Evolutionary conservation across 2,113 vertebrate genomes (phyloP), one percentile per base, ranked within the genome.

Genomic region (Lagopus muta): DNA sequence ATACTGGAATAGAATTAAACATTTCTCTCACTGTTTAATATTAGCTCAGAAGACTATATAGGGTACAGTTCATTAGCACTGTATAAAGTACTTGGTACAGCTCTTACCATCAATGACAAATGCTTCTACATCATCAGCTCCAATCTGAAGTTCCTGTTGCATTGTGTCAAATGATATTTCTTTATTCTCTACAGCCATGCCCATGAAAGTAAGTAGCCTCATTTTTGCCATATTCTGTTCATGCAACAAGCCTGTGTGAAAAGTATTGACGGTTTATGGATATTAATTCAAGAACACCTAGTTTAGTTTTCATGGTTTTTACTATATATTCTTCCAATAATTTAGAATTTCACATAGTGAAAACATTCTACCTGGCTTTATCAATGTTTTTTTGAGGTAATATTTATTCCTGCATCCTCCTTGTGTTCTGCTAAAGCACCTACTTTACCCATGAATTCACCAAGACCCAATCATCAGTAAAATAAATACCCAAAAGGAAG

Each of bases 211-310:
- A 76, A 99, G 98, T 67, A 99, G 98, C 93, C 99, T 98, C 99
- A 99, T 99, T 97, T 99, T 99, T 82, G 98, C 97, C 98, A 99
- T 98, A 94, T 99, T 99, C 94, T 99, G 99, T 95, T 99, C 99
- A 2, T 99, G 99, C 93, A 98, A 98, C 74, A 99, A 97, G 45
- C 99, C 99, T 99, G 90, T 48, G 40, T 40, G 52, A 66, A 22
- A 90, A 74, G 64, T 1, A 8, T 45, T 27, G 24, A 82, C 0
- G 79, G 57, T 72, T 93, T 60, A 50, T 40, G n/a, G 42, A 50
- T 69, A 36, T 13, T 18, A 79, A 66, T 74, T 32, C 8, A 57
- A 2, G 36, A 85, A 76, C 20, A 58, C 34, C 22, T 54, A 1
- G 16, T 54, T 54, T 72, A 8, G 1, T 69, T 88, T 84, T 57